Base-by-base conservation (phyloP, 2,797 vertebrate genomes). In the Karalla daura region DNA sequence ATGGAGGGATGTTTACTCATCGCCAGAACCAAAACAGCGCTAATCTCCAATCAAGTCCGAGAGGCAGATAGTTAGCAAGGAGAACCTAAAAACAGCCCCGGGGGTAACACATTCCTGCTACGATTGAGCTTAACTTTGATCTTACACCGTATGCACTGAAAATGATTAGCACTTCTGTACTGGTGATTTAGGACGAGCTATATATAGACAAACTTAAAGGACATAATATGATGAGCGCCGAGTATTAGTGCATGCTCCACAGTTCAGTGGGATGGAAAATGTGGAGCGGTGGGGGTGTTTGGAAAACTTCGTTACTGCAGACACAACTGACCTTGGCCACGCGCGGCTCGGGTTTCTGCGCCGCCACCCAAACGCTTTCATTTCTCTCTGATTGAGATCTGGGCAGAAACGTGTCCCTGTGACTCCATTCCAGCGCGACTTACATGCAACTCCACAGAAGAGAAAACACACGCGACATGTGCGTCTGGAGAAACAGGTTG, bases 21-120 rank as follows among this genome's bases (percentile, higher is more conserved):
- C 14, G 65, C 87, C 83, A 88, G 84, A 83, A 81, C 67, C 74
- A 88, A 89, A 87, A 84, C 76, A 85, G 87, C 24, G 83, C 81
- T 94, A 93, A 94, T 92, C 91, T 91, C 86, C 92, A 93, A 92
- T 93, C 92, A 91, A 80, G 84, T 86, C 86, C 79, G 83, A 86
- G 87, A 92, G 86, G 88, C 89, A 83, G 85, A 88, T 88, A 86
- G 90, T 93, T 89, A 90, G 89, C 88, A 89, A 88, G 89, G 84
- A 86, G 89, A 89, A 47, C 46, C 83, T 91, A 81, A 85, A 86
- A 91, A 93, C 91, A 93, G 67, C 70, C 2, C 46, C 47, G 63
- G 66, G 85, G 79, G 82, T 66, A 84, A 88, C 69, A 84, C 77
- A 85, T 88, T 88, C 89, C 89, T 52, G 59, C 83, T 55, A 79